phyloP scores from a whole-genome alignment of 2,113 vertebrate species.

The Crotalus helleri region DNA sequence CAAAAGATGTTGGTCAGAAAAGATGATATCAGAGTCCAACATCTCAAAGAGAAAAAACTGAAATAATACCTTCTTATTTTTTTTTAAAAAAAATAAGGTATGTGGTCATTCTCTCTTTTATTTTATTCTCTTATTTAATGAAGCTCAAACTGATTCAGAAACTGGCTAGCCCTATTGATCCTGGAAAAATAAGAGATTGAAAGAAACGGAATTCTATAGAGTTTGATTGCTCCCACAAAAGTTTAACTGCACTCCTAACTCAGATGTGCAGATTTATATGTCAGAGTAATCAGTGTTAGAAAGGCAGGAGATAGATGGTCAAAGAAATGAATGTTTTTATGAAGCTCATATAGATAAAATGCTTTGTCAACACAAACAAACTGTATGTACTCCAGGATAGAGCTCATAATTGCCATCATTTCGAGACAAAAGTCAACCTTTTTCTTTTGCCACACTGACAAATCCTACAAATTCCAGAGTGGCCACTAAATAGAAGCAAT shows the following conservation, averaged over 20 bases:
- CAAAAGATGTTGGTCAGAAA: not conserved
- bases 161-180: not conserved
- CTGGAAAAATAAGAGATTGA: not conserved
- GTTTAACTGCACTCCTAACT: not conserved
- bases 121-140: not conserved
- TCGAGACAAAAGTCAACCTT: slow-evolving; percentile 26
- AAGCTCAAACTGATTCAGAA: not conserved
- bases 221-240: not conserved
- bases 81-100: not conserved
- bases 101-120: not conserved
- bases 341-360: not conserved
- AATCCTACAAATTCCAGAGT: slow-evolving; percentile 23
- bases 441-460: slow-evolving; percentile 26
- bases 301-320: not conserved
- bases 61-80: not conserved
- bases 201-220: not conserved
- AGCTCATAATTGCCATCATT: not conserved
- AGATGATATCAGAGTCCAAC: not conserved
- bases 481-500: slow-evolving; percentile 34
- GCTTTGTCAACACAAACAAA: not conserved
- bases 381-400: not conserved
- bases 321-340: not conserved
- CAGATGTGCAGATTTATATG: not conserved
- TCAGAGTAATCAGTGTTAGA: not conserved
- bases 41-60: not conserved